Evolutionary conservation across 2,888 invertebrate species (phyloP).

Genomic region (Heteromurus nitidus): DNA sequence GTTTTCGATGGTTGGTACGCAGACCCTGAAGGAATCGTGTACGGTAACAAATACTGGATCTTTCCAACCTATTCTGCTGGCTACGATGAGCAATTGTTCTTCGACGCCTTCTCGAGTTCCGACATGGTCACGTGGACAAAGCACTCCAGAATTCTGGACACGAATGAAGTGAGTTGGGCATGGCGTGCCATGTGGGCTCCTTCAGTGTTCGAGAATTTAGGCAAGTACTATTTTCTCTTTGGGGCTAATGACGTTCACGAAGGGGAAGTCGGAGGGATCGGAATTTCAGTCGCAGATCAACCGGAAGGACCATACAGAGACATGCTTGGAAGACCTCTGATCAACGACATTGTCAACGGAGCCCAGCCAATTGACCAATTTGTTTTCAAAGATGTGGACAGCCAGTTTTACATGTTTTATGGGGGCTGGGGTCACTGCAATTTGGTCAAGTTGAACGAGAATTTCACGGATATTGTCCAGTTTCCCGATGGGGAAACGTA

Average conservation of each 20-base stretch:
- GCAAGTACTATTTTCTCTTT: slow-evolving; percentile 64
- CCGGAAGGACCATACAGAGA: slow-evolving; percentile 69
- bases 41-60: slow-evolving; percentile 65
- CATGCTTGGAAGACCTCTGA: slow-evolving; percentile 60
- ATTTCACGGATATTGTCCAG: slow-evolving; percentile 54
- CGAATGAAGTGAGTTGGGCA: slow-evolving; percentile 61
- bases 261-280: slow-evolving; percentile 67
- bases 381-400: slow-evolving; percentile 65
- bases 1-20: slow-evolving; percentile 68
- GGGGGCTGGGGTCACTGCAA: slow-evolving; percentile 70
- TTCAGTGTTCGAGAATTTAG: slow-evolving; percentile 61
- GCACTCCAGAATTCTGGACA: slow-evolving; percentile 62
- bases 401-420: slow-evolving; percentile 67
- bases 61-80: slow-evolving; percentile 64
- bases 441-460: slow-evolving; percentile 55
- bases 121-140: slow-evolving; percentile 65
- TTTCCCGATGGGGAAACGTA: slow-evolving; percentile 56
- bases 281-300: slow-evolving; percentile 55
- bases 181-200: slow-evolving; percentile 67
- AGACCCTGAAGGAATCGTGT: slow-evolving; percentile 68
- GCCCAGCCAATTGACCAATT: slow-evolving; percentile 70
- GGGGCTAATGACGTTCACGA: slow-evolving; percentile 64
- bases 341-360: slow-evolving; percentile 64
- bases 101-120: slow-evolving; percentile 68
- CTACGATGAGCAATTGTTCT: slow-evolving; percentile 56